Conservation (phyloP, 2,888 invertebrate genomes). For the Aphidoletes aphidimyza region DNA sequence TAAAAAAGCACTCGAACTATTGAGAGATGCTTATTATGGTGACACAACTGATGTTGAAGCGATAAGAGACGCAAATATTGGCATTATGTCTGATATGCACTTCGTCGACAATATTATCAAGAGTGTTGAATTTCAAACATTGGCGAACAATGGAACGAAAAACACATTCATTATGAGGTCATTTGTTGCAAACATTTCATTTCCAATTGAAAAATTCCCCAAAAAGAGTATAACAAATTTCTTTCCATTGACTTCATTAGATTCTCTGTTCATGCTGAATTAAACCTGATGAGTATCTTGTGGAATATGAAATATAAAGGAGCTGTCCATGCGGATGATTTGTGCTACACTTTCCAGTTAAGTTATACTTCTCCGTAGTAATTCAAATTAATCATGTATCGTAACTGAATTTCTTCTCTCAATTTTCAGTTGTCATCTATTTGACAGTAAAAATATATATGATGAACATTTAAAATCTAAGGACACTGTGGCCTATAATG, state of each 20-base stretch:
- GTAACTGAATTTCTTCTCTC: neutral
- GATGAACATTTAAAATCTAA: neutral
- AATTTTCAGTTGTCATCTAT: neutral
- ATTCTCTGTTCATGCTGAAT: too few relatives aligned
- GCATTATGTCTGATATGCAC: neutral
- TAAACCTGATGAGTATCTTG: too few relatives aligned
- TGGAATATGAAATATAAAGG: too few relatives aligned
- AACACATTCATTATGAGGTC: neutral
- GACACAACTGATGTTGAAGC: neutral
- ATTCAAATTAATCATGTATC: neutral
- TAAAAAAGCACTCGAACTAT: neutral
- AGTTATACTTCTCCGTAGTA: too few relatives aligned
- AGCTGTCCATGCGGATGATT: too few relatives aligned
- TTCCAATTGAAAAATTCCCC: neutral
- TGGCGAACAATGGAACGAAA: neutral
- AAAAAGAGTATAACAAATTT: neutral
- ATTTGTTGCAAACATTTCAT: neutral
- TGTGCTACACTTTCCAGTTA: neutral
- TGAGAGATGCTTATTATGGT: conserved; percentile 2
- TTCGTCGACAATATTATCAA: conserved; percentile 1
- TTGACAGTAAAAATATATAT: neutral
- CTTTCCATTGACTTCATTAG: too few relatives aligned
- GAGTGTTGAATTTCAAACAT: neutral
- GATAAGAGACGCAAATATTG: neutral
- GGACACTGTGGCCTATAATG: neutral